Conservation (phyloP, 2,797 vertebrate genomes). For the Mycteria americana region DNA sequence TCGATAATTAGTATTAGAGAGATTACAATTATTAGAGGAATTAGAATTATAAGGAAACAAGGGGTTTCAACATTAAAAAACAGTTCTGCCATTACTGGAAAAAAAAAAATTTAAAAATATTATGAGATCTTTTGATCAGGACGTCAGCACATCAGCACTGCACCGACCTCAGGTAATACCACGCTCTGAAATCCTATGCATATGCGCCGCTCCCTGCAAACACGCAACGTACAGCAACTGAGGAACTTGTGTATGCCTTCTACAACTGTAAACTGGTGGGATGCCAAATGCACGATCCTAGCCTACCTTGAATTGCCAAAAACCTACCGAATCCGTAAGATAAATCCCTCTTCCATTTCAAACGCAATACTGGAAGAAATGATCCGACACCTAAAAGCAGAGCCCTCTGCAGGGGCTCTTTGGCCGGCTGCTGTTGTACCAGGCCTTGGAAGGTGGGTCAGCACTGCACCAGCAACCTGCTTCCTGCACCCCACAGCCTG, state of each 20-base stretch:
- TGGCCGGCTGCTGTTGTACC: background rate
- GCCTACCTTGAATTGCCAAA: background rate
- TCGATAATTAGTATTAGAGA: background rate
- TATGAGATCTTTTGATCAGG: background rate
- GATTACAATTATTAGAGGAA: background rate
- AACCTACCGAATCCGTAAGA: background rate
- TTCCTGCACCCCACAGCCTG: background rate
- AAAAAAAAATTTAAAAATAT: background rate
- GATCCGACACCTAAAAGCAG: background rate
- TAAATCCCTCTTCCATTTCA: background rate
- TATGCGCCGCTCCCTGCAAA: background rate
- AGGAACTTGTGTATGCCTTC: background rate
- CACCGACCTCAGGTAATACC: background rate
- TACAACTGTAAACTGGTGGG: background rate
- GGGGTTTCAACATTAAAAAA: background rate
- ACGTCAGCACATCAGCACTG: background rate
- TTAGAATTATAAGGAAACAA: background rate
- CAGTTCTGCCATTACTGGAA: background rate
- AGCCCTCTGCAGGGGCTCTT: background rate
- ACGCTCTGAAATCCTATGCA: background rate
- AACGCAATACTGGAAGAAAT: background rate
- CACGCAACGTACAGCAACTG: fast-evolving
- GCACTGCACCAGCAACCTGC: background rate
- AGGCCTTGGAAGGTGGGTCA: background rate
- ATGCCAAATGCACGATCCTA: background rate